Conservation (phyloP, 2,888 invertebrate genomes). For the Ellobium chinense region DNA sequence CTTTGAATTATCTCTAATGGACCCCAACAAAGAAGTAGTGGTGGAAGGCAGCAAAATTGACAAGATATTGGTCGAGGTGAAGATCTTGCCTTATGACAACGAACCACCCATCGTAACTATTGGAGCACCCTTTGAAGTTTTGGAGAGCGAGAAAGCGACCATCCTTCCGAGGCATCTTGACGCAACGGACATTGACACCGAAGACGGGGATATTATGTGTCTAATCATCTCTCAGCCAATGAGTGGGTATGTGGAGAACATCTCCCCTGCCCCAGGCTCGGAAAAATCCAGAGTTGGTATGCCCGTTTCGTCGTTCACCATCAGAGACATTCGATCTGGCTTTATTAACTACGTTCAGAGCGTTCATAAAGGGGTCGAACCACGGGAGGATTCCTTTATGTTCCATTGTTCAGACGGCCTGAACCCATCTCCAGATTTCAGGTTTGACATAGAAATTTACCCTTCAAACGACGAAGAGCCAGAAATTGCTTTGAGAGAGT, state of each 20-base stretch:
- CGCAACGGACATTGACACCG: conserved; percentile 74
- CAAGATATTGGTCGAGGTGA: conserved; percentile 67
- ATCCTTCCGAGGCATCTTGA: conserved; percentile 69
- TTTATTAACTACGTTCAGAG: conserved; percentile 78
- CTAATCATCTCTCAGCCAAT: conserved; percentile 72
- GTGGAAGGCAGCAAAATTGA: conserved; percentile 67
- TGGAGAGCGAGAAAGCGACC: conserved; percentile 72
- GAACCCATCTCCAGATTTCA: conserved; percentile 69
- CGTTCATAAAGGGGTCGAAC: conserved; percentile 77
- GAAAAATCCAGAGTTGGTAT: conserved; percentile 72
- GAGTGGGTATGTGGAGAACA: conserved; percentile 77
- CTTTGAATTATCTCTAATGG: conserved; percentile 71
- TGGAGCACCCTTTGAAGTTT: conserved; percentile 64
- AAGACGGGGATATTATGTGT: conserved; percentile 72
- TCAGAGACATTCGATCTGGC: conserved; percentile 68
- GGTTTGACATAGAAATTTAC: conserved; percentile 70
- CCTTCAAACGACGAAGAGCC: conserved; percentile 78
- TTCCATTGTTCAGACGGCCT: conserved; percentile 77
- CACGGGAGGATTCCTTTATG: conserved; percentile 71
- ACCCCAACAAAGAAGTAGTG: conserved; percentile 66
- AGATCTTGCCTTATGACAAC: conserved; percentile 75
- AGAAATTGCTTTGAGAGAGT: conserved; percentile 73
- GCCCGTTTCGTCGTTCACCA: conserved; percentile 75
- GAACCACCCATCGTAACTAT: conserved; percentile 70
- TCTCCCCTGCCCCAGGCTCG: conserved; percentile 75